Base-by-base conservation (phyloP, 2,888 invertebrate species). In the Acheta domesticus region DNA sequence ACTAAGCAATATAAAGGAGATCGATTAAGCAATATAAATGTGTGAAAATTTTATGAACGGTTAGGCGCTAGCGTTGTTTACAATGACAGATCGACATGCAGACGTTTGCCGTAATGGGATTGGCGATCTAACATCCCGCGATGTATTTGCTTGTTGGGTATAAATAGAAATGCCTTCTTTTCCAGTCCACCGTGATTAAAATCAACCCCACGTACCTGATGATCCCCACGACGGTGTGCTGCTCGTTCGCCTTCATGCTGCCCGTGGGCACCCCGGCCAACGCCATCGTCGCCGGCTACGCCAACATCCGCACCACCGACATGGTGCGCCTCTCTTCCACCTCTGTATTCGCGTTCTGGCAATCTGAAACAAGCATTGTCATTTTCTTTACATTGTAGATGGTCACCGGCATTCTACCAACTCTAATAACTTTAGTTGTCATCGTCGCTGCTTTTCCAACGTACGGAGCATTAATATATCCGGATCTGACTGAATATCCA, bases 181-280 rank as follows among this genome's bases (percentile, higher is more conserved):
- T 75, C 36, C 75, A 75, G 75, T n/a, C 75, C 2, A n/a, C 19
- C 20, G 23, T 19, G 16, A 2, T 75, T 19, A 0, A 23, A 12
- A 12, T 21, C 12, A 75, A 75, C 23, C 23, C 73, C 16, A 20
- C 74, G 12, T 80, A 80, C 20, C n/a, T 80, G 12, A 36, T 77
- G n/a, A 23, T 78, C 11, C 80, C 80, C 48, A 77, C 74, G 4
- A n/a, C 50, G 5, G 21, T 78, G 12, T 21, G 78, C 74, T 77
- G 80, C 16, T 80, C 80, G 14, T 80, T 75, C 21, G 75, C 78
- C 73, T 80, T 78, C 20, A 62, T 74, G 23, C 14, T 80, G 49
- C 80, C 80, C 48, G 78, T 78, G 19, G 80, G 80, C 11, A 80
- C 80, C 36, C 80, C 78, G 5, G 20, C 78, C 21, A 80, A 78